Evolutionary conservation across 1,140 invertebrate genomes (phyloP), one percentile per base, ranked within the genome.

Genomic region (Drosophila ogumai): DNA sequence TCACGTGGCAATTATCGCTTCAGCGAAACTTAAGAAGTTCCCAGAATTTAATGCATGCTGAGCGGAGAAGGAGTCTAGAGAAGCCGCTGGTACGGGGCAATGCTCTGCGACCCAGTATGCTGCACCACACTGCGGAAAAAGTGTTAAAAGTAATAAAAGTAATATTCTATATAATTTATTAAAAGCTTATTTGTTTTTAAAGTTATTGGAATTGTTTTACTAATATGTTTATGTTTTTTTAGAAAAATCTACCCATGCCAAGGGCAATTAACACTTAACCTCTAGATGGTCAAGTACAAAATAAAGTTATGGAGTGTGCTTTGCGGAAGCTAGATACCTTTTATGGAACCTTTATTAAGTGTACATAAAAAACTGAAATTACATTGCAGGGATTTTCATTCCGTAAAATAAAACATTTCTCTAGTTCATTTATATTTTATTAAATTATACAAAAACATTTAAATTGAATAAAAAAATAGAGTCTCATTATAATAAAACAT

Each of bases 1-100:
- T 69, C 66, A 69, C 66, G 38, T 41, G 66, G 38, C 63, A 44
- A 68, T 68, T 68, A 66, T 63, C 41, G 58, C 43, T 22, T 63
- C 9, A 17, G 41, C 58, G 64, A 66, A 66, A 66, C 58, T 63
- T 43, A 43, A 66, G 64, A 64, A 66, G 58, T 66, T 66, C 58
- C 43, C 64, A 66, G 47, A 68, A 69, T 28, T 64, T n/a, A 4
- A 31, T n/a, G 47, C n/a, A 31, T 3, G 41, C 44, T 19, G 41
- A 64, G 46, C 15, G 13, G 19, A 12, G 38, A 13, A 25, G 31
- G 19, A 5, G 41, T 6, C n/a, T 6, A 22, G 56, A 28, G 63
- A n/a, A 61, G 55, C 28, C 31, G n/a, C 10, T 22, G 55, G 28
- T 32, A 32, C 34, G 61, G 66, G 66, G 60, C 66, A 69, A 28